Evolutionary conservation across 1,140 invertebrate species (phyloP).

Genomic region (Leptestheria dahalacensis): DNA sequence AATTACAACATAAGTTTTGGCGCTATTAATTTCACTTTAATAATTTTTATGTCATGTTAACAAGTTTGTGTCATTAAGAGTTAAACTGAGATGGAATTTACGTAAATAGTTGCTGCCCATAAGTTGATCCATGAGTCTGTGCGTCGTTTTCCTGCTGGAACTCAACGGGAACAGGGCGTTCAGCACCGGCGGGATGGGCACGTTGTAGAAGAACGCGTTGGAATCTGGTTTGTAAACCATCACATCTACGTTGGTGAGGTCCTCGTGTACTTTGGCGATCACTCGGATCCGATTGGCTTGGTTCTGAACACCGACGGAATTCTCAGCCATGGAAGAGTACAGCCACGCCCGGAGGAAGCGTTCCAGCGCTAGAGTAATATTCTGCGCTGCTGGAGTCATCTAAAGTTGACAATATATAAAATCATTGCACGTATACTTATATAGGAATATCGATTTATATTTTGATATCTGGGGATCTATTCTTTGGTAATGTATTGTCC

Average conservation of each 20-base stretch:
- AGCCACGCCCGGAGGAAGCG: not conserved
- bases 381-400: not conserved
- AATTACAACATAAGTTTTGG: too few species aligned
- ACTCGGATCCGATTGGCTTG: not conserved
- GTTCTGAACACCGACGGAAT: not conserved
- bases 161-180: slow-evolving; percentile 2
- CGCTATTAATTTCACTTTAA: too few species aligned
- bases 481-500: too few species aligned
- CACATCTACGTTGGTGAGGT: not conserved
- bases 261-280: not conserved
- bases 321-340: not conserved
- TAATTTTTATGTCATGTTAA: too few species aligned
- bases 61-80: too few species aligned
- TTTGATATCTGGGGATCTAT: too few species aligned
- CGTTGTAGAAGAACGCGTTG: slow-evolving; percentile 1
- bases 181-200: not conserved
- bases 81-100: too few species aligned
- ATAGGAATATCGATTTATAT: not conserved
- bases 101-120: not conserved
- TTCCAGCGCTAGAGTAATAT: not conserved
- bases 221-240: slow-evolving; percentile 1
- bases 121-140: not conserved
- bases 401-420: too few species aligned
- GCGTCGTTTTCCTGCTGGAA: not conserved
- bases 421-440: not conserved